A percentile compares a stretch with the other conserved stretches of the same genome.
Evolutionary conservation across 2,113 vertebrate species (phyloP).

Genomic region (Anarrhichthys ocellatus): DNA sequence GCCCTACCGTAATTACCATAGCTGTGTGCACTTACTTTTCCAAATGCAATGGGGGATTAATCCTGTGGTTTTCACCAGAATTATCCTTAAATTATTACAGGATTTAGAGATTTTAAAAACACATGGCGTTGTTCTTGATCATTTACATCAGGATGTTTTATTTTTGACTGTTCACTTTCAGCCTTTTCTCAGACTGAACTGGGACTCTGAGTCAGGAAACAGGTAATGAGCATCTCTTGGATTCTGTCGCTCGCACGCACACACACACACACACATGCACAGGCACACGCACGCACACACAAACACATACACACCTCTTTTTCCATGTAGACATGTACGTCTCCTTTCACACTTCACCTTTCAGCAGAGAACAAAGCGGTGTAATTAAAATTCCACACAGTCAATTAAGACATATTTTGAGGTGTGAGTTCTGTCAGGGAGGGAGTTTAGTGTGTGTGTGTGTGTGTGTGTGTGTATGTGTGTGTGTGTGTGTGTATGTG

Average conservation of each 20-base stretch:
- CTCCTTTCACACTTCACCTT: conserved; percentile 28
- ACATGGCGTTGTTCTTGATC: neutral
- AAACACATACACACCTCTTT: neutral
- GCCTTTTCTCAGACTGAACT: neutral
- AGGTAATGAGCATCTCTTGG: neutral
- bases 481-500: too few species aligned
- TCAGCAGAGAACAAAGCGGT: conserved; percentile 22
- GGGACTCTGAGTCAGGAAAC: neutral
- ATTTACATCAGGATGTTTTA: neutral
- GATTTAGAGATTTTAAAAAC: neutral
- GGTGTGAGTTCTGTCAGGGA: conserved; percentile 11
- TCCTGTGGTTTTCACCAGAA: neutral
- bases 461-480: too few species aligned
- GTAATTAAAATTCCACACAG: conserved; percentile 44
- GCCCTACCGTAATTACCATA: neutral
- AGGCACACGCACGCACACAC: neutral
- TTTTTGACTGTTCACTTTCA: neutral
- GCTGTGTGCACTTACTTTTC: neutral
- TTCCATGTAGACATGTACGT: neutral
- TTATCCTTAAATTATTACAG: neutral
- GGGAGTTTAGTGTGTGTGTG: neutral
- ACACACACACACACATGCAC: too few species aligned
- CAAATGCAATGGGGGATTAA: neutral
- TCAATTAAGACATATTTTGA: conserved; percentile 40
- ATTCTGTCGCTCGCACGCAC: neutral